Conservation (phyloP, 2,888 invertebrate genomes). For the Carabus problematicus region DNA sequence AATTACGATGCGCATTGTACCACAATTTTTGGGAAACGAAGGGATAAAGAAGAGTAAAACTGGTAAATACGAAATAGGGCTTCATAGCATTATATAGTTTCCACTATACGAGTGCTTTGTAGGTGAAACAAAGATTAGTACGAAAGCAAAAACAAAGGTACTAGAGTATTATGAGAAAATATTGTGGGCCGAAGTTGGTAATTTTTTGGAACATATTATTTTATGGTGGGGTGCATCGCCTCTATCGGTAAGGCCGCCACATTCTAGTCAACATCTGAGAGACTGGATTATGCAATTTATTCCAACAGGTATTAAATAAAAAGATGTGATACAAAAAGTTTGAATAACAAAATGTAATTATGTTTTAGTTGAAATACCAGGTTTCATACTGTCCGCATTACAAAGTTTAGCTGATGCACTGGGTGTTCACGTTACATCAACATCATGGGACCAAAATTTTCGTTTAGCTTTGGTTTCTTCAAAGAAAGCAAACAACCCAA, state of each 20-base stretch:
- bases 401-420: conserved; percentile 79
- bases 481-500: conserved; percentile 53
- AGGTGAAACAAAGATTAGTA: conserved; percentile 68
- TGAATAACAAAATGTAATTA: conserved; percentile 51
- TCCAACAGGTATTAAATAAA: conserved; percentile 60
- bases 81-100: conserved; percentile 3
- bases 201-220: conserved; percentile 79
- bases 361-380: conserved; percentile 62
- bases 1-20: conserved; percentile 66
- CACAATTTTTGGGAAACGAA: conserved; percentile 67
- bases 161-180: conserved; percentile 76
- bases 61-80: conserved; percentile 13
- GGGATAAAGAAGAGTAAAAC: conserved; percentile 67
- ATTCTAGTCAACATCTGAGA: conserved; percentile 69
- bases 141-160: conserved; percentile 68
- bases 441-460: conserved; percentile 79
- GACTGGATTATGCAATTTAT: conserved; percentile 71
- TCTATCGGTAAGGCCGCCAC: conserved; percentile 70
- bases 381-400: conserved; percentile 73
- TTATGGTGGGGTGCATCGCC: conserved; percentile 85
- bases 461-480: conserved; percentile 63
- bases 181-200: conserved; percentile 83
- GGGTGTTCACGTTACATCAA: conserved; percentile 79
- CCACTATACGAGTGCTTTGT: conserved; percentile 44
- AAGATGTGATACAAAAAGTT: conserved; percentile 56